Conservation (phyloP, 30 jellyfish, hydroid and myxozoan genomes). For the Chrysaora quinquecirrha region DNA sequence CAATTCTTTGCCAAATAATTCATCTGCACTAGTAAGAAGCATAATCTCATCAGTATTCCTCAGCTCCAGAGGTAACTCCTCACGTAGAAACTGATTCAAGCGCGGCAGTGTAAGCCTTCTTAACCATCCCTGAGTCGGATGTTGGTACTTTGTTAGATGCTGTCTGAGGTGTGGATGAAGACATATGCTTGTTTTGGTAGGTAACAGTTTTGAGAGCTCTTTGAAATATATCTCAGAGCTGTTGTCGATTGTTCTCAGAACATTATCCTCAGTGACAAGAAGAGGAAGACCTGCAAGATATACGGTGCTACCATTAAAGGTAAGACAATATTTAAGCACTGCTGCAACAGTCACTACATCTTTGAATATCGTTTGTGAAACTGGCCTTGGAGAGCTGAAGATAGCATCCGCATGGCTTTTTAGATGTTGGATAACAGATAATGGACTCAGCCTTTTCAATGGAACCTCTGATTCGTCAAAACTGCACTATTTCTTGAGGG, state of each 20-base stretch:
- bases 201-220: slow-evolving; percentile 20
- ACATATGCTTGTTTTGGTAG: neutral
- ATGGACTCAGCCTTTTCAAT: slow-evolving; percentile 41
- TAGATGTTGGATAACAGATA: slow-evolving; percentile 13
- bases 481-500: slow-evolving; percentile 36
- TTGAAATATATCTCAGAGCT: slow-evolving; percentile 33
- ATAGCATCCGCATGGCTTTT: neutral
- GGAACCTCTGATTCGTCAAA: slow-evolving; percentile 37
- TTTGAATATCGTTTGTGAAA: slow-evolving; percentile 32
- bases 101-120: slow-evolving; percentile 11
- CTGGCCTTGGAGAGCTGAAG: neutral
- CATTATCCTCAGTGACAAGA: slow-evolving; percentile 61
- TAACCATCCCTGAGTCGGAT: neutral
- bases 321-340: slow-evolving; percentile 60
- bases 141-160: neutral
- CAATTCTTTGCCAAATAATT: too few relatives aligned
- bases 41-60: slow-evolving; percentile 7
- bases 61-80: neutral
- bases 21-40: neutral
- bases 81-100: neutral
- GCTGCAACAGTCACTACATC: slow-evolving; percentile 32
- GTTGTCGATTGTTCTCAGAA: slow-evolving; percentile 26
- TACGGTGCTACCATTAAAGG: neutral
- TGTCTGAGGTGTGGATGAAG: slow-evolving; percentile 3
- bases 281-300: slow-evolving; percentile 64